These are phyloP conservation scores for Hymenopus coronatus DNA, from an alignment of 2,888 invertebrate species.

Conservation along the genomic window DNA sequence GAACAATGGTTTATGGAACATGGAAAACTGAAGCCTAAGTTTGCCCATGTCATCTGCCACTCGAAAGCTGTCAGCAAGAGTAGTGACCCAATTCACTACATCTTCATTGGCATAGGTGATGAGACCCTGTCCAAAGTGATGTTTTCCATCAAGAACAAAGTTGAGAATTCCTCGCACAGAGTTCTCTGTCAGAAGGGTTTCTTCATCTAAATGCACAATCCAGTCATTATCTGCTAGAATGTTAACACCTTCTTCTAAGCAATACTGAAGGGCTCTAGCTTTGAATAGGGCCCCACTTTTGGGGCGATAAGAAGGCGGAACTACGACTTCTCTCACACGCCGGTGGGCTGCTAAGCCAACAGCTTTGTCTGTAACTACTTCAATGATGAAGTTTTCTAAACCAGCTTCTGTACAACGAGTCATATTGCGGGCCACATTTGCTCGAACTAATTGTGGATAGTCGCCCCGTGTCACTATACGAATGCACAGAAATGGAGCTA, in stretches of 20 bases:
- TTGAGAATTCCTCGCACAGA: conserved; percentile 87
- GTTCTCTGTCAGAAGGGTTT: conserved; percentile 90
- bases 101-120: conserved; percentile 96
- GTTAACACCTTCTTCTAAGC: conserved; percentile 87
- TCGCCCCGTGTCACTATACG: conserved; percentile 93
- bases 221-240: conserved; percentile 82
- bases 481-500: conserved; percentile 93
- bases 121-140: conserved; percentile 93
- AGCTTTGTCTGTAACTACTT: conserved; percentile 91
- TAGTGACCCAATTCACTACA: conserved; percentile 95
- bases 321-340: conserved; percentile 82
- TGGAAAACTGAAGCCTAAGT: conserved; percentile 83
- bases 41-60: conserved; percentile 99
- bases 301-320: conserved; percentile 81
- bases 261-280: conserved; percentile 92
- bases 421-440: conserved; percentile 83
- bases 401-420: conserved; percentile 85
- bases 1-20: conserved; percentile 92
- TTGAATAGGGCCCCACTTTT: conserved; percentile 92
- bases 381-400: conserved; percentile 91
- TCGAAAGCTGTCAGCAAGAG: conserved; percentile 91
- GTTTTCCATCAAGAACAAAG: conserved; percentile 90
- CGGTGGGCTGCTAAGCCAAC: conserved; percentile 71
- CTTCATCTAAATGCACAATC: conserved; percentile 97
- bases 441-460: conserved; percentile 84